These are phyloP conservation scores for Halcyon malimbica DNA, from an alignment of 2,113 vertebrate species.

Conservation along the genomic window DNA sequence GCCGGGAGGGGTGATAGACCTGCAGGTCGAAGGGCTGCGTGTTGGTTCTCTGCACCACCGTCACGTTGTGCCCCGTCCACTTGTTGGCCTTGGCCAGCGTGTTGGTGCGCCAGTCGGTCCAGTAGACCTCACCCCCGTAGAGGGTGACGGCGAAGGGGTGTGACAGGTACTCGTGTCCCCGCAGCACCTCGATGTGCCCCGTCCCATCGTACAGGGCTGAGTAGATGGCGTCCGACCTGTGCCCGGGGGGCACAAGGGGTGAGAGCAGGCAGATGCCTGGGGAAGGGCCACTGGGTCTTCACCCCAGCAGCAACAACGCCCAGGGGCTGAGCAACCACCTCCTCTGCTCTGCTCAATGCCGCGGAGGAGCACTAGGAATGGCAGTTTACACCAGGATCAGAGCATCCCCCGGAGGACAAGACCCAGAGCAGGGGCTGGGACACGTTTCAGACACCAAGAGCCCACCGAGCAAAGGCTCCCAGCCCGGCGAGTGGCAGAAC, in stretches of 20 bases:
- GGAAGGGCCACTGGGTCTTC: background rate
- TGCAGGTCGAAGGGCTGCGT: slow-evolving; percentile 98
- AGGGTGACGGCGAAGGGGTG: slow-evolving; percentile 97
- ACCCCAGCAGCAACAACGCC: background rate
- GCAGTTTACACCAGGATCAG: background rate
- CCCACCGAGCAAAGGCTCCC: accelerated
- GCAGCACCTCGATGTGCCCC: slow-evolving; percentile 94
- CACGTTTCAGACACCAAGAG: accelerated
- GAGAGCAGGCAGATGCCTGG: accelerated
- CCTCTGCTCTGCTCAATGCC: background rate
- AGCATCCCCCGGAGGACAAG: background rate
- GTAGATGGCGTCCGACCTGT: slow-evolving; percentile 96
- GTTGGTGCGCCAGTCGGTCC: slow-evolving; percentile 98
- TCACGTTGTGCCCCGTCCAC: slow-evolving; percentile 96
- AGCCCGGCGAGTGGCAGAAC: background rate
- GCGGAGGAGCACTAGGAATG: accelerated
- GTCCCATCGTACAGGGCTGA: slow-evolving; percentile 93
- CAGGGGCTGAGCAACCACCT: background rate
- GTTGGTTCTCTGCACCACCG: slow-evolving; percentile 95
- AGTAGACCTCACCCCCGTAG: slow-evolving; percentile 96
- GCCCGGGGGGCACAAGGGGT: background rate
- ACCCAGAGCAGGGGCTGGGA: background rate
- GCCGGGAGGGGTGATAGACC: slow-evolving; percentile 95
- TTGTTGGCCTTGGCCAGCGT: slow-evolving; percentile 97
- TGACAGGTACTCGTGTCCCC: slow-evolving; percentile 94